Percentiles rank a stretch among this genome's conserved stretches.
Conservation (phyloP, 1,140 invertebrate genomes). For the Nasonia giraulti region DNA sequence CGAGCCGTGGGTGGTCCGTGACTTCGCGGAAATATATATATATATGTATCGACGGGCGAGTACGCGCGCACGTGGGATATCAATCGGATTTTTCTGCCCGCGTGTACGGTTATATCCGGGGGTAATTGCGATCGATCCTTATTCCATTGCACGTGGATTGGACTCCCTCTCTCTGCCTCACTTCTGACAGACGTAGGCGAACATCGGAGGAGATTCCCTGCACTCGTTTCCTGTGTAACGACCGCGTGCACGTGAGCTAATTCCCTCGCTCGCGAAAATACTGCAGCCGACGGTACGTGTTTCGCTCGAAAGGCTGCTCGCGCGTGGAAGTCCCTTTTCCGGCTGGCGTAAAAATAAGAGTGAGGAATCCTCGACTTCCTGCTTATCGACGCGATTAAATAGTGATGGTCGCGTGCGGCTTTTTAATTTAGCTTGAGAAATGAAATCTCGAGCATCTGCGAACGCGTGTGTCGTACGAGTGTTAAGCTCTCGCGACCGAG, state of each 20-base stretch:
- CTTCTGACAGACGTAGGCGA: background rate
- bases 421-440: background rate
- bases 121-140: slow-evolving; percentile 41
- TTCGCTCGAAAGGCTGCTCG: too few species aligned
- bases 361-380: background rate
- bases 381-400: background rate
- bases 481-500: too few species aligned
- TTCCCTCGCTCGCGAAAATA: slow-evolving; percentile 14
- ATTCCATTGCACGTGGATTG: background rate
- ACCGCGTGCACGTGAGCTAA: background rate
- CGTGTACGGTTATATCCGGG: slow-evolving; percentile 3
- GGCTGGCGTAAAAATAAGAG: background rate
- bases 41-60: background rate
- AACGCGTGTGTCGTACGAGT: too few species aligned
- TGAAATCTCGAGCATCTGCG: too few species aligned
- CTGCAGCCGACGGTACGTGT: background rate
- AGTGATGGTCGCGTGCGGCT: background rate
- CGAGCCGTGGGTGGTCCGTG: slow-evolving; percentile 41
- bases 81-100: slow-evolving; percentile 24
- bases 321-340: background rate
- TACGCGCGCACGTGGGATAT: slow-evolving; percentile 16
- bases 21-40: slow-evolving; percentile 42
- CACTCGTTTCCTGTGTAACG: background rate
- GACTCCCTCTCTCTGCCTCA: background rate
- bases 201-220: background rate